Percentiles rank a stretch among this genome's conserved stretches.
phyloP scores from a whole-genome alignment of 1,140 invertebrate species.

The Drosophila yakuba region DNA sequence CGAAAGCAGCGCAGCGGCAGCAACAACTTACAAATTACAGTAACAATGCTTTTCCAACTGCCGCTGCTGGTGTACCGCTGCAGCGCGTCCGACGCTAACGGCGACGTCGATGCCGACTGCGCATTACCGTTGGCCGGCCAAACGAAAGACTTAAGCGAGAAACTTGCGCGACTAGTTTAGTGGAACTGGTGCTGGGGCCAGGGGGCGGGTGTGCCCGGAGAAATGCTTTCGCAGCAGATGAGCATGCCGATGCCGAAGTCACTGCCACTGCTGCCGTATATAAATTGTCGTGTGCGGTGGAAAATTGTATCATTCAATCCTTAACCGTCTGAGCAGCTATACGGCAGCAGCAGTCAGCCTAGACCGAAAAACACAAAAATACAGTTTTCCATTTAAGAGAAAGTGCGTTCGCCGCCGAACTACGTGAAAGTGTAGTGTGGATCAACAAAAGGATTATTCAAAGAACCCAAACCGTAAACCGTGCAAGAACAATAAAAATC shows the following conservation, averaged over 20 bases:
- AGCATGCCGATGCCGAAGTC: constrained; percentile 56
- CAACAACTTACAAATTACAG: constrained; percentile 71
- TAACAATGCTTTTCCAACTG: constrained; percentile 72
- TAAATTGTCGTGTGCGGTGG: constrained; percentile 83
- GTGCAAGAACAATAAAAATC: constrained; percentile 37
- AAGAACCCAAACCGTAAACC: constrained; percentile 44
- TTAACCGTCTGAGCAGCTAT: constrained; percentile 84
- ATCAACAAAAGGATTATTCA: constrained; percentile 68
- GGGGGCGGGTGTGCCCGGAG: constrained; percentile 30
- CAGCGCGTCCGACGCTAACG: constrained; percentile 18
- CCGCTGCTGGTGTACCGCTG: constrained; percentile 23
- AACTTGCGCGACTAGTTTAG: constrained; percentile 80
- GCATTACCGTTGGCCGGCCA: constrained; percentile 73
- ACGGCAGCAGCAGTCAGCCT: constrained; percentile 78
- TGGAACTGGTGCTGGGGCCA: constrained; percentile 2
- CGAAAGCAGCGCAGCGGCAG: constrained; percentile 68
- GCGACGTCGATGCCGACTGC: constrained; percentile 29
- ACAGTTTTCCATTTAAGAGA: constrained; percentile 66
- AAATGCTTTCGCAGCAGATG: constrained; percentile 80
- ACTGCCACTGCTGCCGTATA: constrained; percentile 69
- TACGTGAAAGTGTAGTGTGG: constrained; percentile 51
- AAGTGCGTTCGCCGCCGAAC: constrained; percentile 75
- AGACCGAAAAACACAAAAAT: constrained; percentile 41
- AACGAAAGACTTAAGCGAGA: constrained; percentile 84
- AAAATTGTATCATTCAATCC: constrained; percentile 85